A percentile compares a stretch with the other conserved stretches of the same genome.
Conservation (phyloP, 1,140 invertebrate species). For the Heliothis virescens region DNA sequence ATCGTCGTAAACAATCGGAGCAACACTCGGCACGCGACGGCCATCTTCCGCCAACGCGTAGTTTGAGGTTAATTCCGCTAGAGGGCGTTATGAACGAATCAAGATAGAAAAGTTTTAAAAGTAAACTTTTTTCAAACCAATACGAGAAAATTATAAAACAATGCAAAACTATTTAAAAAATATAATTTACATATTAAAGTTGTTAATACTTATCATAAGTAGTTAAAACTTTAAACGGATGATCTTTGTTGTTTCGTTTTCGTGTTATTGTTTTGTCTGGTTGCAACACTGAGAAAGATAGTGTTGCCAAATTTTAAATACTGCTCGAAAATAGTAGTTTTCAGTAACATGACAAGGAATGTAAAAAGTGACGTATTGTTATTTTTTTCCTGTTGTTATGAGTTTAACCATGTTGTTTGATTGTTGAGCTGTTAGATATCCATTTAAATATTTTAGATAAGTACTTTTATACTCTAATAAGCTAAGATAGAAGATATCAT, state of each 20-base stretch:
- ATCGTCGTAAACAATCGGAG: slow-evolving; percentile 79
- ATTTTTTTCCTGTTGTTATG: background rate
- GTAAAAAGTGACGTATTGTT: background rate
- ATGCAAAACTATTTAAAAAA: background rate
- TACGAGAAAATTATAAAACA: background rate
- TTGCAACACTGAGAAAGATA: background rate
- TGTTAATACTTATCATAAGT: background rate
- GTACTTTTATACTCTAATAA: too few species aligned
- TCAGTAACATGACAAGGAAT: background rate
- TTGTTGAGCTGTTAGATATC: too few species aligned
- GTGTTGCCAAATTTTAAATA: background rate
- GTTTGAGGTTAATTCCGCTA: slow-evolving; percentile 72
- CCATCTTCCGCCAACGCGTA: slow-evolving; percentile 81
- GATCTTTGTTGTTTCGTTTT: background rate
- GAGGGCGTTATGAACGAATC: slow-evolving; percentile 62
- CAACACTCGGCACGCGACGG: slow-evolving; percentile 81
- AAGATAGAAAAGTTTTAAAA: background rate
- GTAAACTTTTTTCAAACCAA: background rate
- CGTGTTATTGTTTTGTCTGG: slow-evolving; percentile 1
- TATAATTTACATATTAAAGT: background rate
- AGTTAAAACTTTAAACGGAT: background rate
- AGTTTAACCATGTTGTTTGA: too few species aligned
- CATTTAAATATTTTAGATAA: too few species aligned
- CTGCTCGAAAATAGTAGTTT: background rate
- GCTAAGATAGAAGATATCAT: too few species aligned